phyloP scores from a whole-genome alignment of 2,797 vertebrate genomes.

The Poecilia gillii region DNA sequence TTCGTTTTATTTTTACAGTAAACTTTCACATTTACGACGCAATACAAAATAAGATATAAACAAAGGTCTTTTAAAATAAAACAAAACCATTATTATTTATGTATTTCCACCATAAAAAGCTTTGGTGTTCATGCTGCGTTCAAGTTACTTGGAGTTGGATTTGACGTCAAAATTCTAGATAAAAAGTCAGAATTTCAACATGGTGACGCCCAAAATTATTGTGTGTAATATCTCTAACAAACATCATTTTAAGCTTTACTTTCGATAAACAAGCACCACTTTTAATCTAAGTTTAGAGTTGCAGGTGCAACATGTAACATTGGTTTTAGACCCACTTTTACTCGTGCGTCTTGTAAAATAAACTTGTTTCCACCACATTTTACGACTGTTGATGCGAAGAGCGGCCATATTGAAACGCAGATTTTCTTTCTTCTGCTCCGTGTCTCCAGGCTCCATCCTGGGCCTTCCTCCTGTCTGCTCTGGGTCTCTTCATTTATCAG shows the following conservation, averaged over 20 bases:
- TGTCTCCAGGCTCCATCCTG: slow-evolving; percentile 88
- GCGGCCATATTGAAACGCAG: too few relatives aligned
- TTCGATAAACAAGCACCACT: too few relatives aligned
- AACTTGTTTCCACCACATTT: too few relatives aligned
- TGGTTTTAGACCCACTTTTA: too few relatives aligned
- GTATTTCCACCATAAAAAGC: neutral
- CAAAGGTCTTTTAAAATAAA: neutral
- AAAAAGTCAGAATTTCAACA: neutral
- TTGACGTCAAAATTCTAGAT: too few relatives aligned
- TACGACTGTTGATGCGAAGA: too few relatives aligned
- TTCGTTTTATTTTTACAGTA: neutral
- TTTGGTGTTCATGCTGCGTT: neutral
- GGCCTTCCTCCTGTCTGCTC: slow-evolving; percentile 87
- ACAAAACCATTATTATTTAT: neutral
- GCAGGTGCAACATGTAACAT: too few relatives aligned
- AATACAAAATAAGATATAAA: neutral
- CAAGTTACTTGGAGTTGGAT: too few relatives aligned
- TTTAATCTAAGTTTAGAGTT: too few relatives aligned
- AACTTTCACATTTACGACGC: neutral
- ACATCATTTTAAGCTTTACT: too few relatives aligned
- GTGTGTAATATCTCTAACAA: neutral
- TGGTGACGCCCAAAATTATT: neutral
- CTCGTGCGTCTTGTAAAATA: too few relatives aligned
- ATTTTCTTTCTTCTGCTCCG: neutral
- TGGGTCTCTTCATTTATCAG: slow-evolving; percentile 96